Percentiles rank a stretch among this genome's conserved stretches.
phyloP scores from a whole-genome alignment of 2,797 vertebrate species.

The Thalassophryne amazonica region DNA sequence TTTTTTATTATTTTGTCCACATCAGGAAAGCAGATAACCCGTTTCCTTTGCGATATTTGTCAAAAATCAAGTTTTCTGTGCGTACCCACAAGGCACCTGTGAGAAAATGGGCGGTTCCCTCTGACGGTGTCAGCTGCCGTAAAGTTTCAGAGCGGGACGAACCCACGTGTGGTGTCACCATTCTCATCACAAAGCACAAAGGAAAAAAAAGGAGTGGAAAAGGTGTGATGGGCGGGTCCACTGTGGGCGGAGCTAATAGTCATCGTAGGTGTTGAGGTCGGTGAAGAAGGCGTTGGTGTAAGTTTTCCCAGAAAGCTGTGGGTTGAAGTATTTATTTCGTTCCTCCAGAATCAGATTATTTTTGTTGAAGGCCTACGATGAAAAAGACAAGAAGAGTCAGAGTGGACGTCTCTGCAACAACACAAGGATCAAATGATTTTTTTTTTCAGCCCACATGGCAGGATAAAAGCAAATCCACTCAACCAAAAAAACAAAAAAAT shows the following conservation, averaged over 20 bases:
- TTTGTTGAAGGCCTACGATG: slow-evolving; percentile 94
- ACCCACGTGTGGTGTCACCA: slow-evolving; percentile 61
- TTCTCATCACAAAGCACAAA: slow-evolving; percentile 72
- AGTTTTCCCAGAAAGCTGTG: slow-evolving; percentile 93
- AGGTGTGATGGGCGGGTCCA: slow-evolving; percentile 19
- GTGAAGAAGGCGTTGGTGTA: slow-evolving; percentile 98
- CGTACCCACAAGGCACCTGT: slow-evolving; percentile 73
- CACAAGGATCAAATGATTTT: slow-evolving; percentile 49
- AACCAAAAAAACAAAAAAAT: slow-evolving; percentile 13
- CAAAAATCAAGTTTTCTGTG: slow-evolving; percentile 48
- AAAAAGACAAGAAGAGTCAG: slow-evolving; percentile 33
- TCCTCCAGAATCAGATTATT: slow-evolving; percentile 98
- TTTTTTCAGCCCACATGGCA: slow-evolving; percentile 57
- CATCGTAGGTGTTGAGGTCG: slow-evolving; percentile 97
- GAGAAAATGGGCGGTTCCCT: slow-evolving; percentile 69
- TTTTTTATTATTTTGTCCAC: slow-evolving; percentile 38
- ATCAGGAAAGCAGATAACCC: slow-evolving; percentile 35
- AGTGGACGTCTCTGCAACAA: slow-evolving; percentile 14
- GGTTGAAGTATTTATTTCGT: slow-evolving; percentile 98
- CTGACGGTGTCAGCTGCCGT: slow-evolving; percentile 67
- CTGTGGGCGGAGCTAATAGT: slow-evolving; percentile 82
- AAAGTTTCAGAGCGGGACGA: slow-evolving; percentile 50
- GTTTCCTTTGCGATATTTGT: slow-evolving; percentile 39
- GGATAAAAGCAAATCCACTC: slow-evolving; percentile 62
- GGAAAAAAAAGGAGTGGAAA: slow-evolving; percentile 48